These are phyloP conservation scores for Drosophila nebulosa DNA, from an alignment of 1,140 invertebrate species.

Conservation along the genomic window DNA sequence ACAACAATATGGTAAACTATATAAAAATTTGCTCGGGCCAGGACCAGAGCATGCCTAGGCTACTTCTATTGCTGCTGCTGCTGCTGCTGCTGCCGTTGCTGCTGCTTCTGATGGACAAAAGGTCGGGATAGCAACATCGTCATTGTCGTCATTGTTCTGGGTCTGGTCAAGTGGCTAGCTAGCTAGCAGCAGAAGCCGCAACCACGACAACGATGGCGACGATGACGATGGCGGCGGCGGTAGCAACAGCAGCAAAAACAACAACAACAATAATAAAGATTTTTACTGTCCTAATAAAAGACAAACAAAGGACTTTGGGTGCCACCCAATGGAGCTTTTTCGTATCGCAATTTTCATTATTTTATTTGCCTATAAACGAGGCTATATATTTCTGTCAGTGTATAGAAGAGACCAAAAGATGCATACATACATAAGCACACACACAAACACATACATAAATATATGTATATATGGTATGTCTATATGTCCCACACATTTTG, in stretches of 20 bases:
- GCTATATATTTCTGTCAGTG: constrained; percentile 70
- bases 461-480: constrained; percentile 7
- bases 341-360: constrained; percentile 79
- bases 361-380: constrained; percentile 80
- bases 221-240: constrained; percentile 28
- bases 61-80: background rate
- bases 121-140: constrained; percentile 67
- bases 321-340: constrained; percentile 45
- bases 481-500: background rate
- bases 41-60: background rate
- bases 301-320: constrained; percentile 71
- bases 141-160: constrained; percentile 72
- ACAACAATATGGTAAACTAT: constrained; percentile 75
- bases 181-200: constrained; percentile 17
- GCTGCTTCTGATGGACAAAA: constrained; percentile 55
- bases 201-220: constrained; percentile 24
- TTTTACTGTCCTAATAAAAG: constrained; percentile 80
- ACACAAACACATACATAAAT: constrained; percentile 13
- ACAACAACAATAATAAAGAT: constrained; percentile 63
- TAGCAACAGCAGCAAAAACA: constrained; percentile 26
- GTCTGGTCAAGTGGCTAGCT: constrained; percentile 68
- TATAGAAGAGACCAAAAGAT: no score
- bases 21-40: constrained; percentile 67
- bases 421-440: constrained; percentile 3
- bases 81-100: background rate